A percentile compares a stretch with the other conserved stretches of the same genome.
These are phyloP conservation scores for Choloepus hoffmanni DNA, from an alignment of 2,113 vertebrate species.

Conservation along the genomic window DNA sequence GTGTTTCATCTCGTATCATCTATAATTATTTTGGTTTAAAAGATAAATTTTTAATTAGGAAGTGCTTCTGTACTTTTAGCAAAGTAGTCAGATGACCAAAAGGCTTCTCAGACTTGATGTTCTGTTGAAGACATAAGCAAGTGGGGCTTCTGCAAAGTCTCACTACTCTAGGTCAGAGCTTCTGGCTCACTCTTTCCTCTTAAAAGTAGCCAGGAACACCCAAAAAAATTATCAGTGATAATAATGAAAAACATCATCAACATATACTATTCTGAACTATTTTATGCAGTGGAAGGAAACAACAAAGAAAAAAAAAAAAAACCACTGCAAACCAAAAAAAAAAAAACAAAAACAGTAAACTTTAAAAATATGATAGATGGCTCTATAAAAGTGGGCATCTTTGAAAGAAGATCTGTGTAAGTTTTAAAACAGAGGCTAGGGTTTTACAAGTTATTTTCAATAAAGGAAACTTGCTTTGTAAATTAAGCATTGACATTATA, in stretches of 20 bases:
- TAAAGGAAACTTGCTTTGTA: neutral
- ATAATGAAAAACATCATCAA: constrained; percentile 12
- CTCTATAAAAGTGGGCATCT: neutral
- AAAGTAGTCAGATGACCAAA: constrained; percentile 71
- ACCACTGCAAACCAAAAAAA: too few relatives aligned
- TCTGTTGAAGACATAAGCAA: constrained; percentile 81
- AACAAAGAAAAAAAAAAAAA: neutral
- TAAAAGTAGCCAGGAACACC: constrained; percentile 64
- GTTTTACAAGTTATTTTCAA: constrained; percentile 12
- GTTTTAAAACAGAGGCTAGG: neutral
- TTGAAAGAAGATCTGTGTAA: neutral
- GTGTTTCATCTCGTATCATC: neutral
- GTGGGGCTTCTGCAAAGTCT: constrained; percentile 75
- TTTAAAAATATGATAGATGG: neutral
- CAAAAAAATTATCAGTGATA: constrained; percentile 58
- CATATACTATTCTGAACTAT: neutral
- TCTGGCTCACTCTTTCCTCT: constrained; percentile 47
- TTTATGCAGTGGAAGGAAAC: neutral
- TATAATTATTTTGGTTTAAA: neutral
- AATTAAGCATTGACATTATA: neutral
- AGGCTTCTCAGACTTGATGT: constrained; percentile 83
- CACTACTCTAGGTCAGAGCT: constrained; percentile 53
- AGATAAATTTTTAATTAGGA: constrained; percentile 34
- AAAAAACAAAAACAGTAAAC: neutral
- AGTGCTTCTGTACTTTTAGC: constrained; percentile 34